Evolutionary conservation across 1,140 invertebrate species (phyloP).

Genomic region (Stratiolaelaps scimitus): DNA sequence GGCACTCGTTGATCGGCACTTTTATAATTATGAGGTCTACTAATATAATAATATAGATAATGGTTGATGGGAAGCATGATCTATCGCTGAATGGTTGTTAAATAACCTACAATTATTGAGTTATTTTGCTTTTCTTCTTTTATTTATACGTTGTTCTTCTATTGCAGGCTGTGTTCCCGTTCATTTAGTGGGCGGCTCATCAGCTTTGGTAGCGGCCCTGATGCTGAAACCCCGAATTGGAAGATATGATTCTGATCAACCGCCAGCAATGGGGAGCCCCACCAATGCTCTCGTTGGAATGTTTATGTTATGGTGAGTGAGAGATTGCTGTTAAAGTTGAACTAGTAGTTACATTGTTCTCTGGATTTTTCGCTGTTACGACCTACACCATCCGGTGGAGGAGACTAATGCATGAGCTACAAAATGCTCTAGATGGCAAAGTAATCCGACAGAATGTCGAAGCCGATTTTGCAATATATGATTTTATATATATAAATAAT

Average conservation of each 20-base stretch:
- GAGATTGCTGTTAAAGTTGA: no score
- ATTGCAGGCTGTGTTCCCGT: constrained; percentile 48
- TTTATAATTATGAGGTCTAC: no score
- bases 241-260: constrained; percentile 61
- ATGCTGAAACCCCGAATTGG: constrained; percentile 77
- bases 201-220: constrained; percentile 68
- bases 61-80: no score
- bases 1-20: no score
- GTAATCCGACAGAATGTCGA: no score
- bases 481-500: no score
- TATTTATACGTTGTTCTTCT: not conserved
- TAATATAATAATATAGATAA: no score
- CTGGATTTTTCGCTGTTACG: not conserved
- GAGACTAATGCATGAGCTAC: no score
- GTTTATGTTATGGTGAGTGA: constrained; percentile 65
- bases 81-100: not conserved
- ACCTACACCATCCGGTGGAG: no score
- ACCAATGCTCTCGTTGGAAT: constrained; percentile 81
- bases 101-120: not conserved
- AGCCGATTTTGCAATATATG: no score
- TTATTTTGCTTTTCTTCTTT: constrained; percentile 6
- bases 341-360: no score
- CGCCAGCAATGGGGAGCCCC: constrained; percentile 66
- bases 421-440: no score
- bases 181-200: constrained; percentile 64